These are phyloP conservation scores for Rhinella marina DNA, from an alignment of 2,797 vertebrate genomes.

Conservation along the genomic window DNA sequence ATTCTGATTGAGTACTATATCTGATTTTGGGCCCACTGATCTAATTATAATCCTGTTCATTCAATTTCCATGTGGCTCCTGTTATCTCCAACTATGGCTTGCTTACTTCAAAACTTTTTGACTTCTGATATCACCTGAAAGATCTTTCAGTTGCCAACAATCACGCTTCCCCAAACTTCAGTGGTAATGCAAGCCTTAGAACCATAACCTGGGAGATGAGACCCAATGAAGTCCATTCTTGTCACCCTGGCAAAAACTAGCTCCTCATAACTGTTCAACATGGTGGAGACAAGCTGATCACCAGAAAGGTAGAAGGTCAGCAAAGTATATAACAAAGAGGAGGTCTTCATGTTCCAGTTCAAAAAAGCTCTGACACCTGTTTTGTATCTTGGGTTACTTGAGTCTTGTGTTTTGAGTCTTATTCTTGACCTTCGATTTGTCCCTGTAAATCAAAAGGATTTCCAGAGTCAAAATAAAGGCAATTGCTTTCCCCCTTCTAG, in stretches of 20 bases:
- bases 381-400: background rate
- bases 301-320: background rate
- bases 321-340: background rate
- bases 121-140: background rate
- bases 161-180: background rate
- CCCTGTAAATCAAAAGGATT: background rate
- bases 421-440: background rate
- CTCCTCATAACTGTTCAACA: background rate
- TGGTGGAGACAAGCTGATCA: background rate
- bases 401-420: background rate
- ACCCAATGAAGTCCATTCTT: background rate
- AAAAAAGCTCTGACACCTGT: background rate
- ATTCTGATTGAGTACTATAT: background rate
- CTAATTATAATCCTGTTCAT: background rate
- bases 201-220: too few species aligned
- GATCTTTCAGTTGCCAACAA: background rate
- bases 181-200: background rate
- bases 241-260: background rate
- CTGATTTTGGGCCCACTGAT: too few species aligned
- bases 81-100: background rate
- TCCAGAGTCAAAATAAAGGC: conserved; percentile 9
- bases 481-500: conserved; percentile 9
- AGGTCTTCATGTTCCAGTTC: background rate
- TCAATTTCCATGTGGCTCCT: background rate
- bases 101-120: background rate